Evolutionary conservation across 2,113 vertebrate species (phyloP), one percentile per base, ranked within the genome.

Genomic region (Mesitornis unicolor): DNA sequence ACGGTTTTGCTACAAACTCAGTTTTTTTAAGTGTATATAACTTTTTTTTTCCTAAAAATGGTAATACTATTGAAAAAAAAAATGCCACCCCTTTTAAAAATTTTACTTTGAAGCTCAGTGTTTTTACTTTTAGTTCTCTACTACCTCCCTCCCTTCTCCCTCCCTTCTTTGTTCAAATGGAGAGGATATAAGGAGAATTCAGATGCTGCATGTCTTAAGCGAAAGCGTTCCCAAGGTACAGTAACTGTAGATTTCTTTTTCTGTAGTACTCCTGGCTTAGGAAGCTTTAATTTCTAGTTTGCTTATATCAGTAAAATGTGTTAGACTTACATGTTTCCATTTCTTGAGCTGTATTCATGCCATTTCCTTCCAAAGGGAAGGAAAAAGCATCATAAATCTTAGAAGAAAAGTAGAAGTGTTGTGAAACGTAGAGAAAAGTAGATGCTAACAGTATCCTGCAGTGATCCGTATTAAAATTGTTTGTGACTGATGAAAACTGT

Each of bases 161-260:
- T 99, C 98, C 99, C 98, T 95, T 99, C 99, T 99, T 98, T 99
- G 98, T 99, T 99, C 99, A 99, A 99, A 99, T 99, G 99, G 99
- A 99, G 99, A 98, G 99, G 99, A 99, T 98, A 98, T 99, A 99
- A 99, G 98, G 99, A 98, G 98, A 99, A 98, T 97, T 97, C 99
- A 99, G 99, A 98, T 97, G 98, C 99, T 75, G 97, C 99, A 99
- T 98, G 99, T 98, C 98, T 98, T 99, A 99, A 99, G 90, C 91
- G 99, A 98, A 99, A 99, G 98, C 98, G 98, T 97, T 99, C 98
- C 97, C 98, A 99, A 99, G 99, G 99, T 99, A 99, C 98, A 97
- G 99, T 99, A 99, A 98, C 51, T 76, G 94, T 70, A 96, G 97
- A 91, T 96, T 97, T 96, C 53, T 83, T 86, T 57, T 59, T 71